Evolutionary conservation across 1,140 invertebrate genomes (phyloP), one percentile per base, ranked within the genome.

Genomic region (Augochlora pura): DNA sequence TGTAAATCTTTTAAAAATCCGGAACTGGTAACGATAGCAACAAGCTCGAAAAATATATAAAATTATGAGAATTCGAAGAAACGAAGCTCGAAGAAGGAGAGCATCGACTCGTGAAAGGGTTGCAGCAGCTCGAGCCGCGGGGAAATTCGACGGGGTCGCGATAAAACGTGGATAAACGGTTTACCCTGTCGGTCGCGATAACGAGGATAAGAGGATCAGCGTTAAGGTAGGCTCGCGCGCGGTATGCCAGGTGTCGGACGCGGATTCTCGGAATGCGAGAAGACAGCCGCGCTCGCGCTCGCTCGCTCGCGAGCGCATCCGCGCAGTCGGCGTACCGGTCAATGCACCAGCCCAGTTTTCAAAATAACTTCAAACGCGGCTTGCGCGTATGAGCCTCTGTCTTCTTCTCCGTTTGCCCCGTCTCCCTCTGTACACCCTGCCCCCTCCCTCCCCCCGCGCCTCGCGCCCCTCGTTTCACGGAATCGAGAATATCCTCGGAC

Each of bases 321-420:
- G n/a, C 39, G 59, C 39, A 38, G 68, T 67, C 4, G 16, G 49
- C 49, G 64, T 84, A 63, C 82, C 82, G 90, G 90, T 91, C 89
- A 89, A 88, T 91, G 90, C 88, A 89, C 90, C 87, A 87, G 87
- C 84, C 86, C 86, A 87, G 85, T 87, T 90, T 90, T 90, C 86
- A 72, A 90, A 90, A 90, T 88, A 89, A 89, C 77, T 74, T 79
- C 32, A 68, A 77, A 74, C 66, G 49, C 49, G n/a, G 64, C 70
- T 42, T 46, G 42, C 63, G n/a, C 67, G n/a, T 66, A 52, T 49
- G 39, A 12, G 39, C 27, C 38, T 69, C 38, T 77, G n/a, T 14
- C 25, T 72, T n/a, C n/a, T n/a, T n/a, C n/a, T n/a, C 54, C 54
- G 21, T 57, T n/a, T n/a, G 21, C 7, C 6, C 21, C 9, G 7